Evolutionary conservation across 2,888 invertebrate species (phyloP).

Genomic region (Pseudoips prasinana): DNA sequence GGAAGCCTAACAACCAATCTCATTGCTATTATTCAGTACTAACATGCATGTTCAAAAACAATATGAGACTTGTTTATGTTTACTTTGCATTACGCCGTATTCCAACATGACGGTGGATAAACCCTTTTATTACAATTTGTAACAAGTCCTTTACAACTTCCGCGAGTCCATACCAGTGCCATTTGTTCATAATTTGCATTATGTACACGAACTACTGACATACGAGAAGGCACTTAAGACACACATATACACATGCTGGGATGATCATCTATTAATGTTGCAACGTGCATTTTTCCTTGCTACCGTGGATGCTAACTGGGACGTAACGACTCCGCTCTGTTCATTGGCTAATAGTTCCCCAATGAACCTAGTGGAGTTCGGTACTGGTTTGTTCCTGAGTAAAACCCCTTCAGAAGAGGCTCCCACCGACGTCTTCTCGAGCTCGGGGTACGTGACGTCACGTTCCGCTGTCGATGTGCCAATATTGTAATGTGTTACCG

Average conservation of each 20-base stretch:
- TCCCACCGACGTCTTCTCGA: conserved; percentile 85
- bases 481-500: conserved; percentile 57
- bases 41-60: conserved; percentile 6
- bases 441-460: conserved; percentile 83
- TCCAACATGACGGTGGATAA: conserved; percentile 4
- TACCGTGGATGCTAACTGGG: conserved; percentile 75
- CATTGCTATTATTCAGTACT: conserved; percentile 4
- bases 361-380: conserved; percentile 97
- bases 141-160: conserved; percentile 15
- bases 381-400: conserved; percentile 95
- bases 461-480: conserved; percentile 63
- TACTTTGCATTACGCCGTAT: neutral
- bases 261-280: conserved; percentile 52
- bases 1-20: neutral
- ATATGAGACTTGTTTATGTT: conserved; percentile 10
- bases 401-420: conserved; percentile 96
- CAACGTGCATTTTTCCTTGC: conserved; percentile 70
- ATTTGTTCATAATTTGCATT: conserved; percentile 8
- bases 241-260: conserved; percentile 52
- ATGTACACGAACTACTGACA: conserved; percentile 22
- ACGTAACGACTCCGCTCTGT: conserved; percentile 51
- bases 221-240: conserved; percentile 22
- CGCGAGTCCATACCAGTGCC: too few species aligned
- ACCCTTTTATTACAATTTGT: conserved; percentile 11
- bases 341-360: conserved; percentile 86